Evolutionary conservation across 2,113 vertebrate genomes (phyloP).

Genomic region (Heptranchias perlo): DNA sequence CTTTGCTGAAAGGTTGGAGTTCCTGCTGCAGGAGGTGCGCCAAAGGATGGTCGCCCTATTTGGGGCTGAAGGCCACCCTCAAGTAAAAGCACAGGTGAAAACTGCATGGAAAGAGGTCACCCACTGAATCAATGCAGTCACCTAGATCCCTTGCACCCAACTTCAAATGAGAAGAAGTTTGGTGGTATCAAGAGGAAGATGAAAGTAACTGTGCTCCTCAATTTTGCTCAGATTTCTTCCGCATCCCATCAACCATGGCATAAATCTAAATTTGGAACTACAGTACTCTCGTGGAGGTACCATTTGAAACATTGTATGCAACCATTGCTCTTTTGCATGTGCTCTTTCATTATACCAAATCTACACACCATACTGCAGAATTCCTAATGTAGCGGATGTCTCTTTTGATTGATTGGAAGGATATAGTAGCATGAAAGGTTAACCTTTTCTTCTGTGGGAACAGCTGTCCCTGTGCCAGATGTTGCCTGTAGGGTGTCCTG

Average conservation of each 20-base stretch:
- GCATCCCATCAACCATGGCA: neutral
- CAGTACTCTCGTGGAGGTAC: neutral
- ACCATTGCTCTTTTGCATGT: neutral
- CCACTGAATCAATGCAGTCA: too few relatives aligned
- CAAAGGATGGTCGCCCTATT: too few relatives aligned
- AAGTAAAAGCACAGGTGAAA: too few relatives aligned
- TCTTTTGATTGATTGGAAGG: neutral
- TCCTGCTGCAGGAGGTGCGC: too few relatives aligned
- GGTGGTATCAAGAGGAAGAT: neutral
- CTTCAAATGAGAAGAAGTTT: too few relatives aligned
- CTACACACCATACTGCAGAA: neutral
- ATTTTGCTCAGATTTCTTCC: neutral
- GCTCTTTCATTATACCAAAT: neutral
- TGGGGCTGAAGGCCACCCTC: too few relatives aligned
- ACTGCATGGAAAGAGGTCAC: too few relatives aligned
- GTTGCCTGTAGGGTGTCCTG: neutral
- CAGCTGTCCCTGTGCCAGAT: neutral
- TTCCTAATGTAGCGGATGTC: neutral
- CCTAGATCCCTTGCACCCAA: too few relatives aligned
- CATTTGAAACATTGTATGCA: neutral
- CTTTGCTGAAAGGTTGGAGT: too few relatives aligned
- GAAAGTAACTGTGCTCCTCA: neutral
- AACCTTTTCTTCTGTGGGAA: neutral
- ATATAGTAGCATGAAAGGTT: neutral
- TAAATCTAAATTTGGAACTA: neutral